These are phyloP conservation scores for Eciton burchellii DNA, from an alignment of 1,140 invertebrate species.

Conservation along the genomic window DNA sequence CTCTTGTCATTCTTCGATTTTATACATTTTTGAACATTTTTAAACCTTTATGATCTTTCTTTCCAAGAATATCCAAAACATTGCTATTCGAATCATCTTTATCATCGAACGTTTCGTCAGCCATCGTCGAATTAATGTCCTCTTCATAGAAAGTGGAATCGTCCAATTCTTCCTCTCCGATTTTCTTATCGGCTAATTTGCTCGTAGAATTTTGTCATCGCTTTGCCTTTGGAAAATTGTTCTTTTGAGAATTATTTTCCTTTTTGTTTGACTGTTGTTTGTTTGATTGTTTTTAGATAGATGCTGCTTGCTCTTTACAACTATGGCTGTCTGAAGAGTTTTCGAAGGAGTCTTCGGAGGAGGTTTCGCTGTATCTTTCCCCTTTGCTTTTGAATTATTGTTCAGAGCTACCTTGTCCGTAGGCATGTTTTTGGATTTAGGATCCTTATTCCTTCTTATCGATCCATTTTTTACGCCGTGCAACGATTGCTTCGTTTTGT, in stretches of 20 bases:
- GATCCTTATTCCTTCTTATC: slow-evolving; percentile 56
- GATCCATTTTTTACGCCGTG: slow-evolving; percentile 28
- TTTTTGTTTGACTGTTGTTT: background rate
- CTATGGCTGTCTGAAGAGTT: background rate
- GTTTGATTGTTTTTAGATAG: background rate
- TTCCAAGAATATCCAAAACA: slow-evolving; percentile 51
- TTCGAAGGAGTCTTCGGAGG: background rate
- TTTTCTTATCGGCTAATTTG: too few relatives aligned
- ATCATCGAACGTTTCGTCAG: slow-evolving; percentile 20
- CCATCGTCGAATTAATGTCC: slow-evolving; percentile 58
- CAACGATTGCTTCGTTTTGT: background rate
- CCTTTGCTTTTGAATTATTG: slow-evolving; percentile 37
- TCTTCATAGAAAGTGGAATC: slow-evolving; percentile 53
- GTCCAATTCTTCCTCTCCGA: slow-evolving; percentile 39
- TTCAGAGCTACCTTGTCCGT: slow-evolving; percentile 64
- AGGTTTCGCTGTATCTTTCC: too few relatives aligned
- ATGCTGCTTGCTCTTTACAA: slow-evolving; percentile 42
- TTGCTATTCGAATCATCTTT: slow-evolving; percentile 46
- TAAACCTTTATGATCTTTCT: slow-evolving; percentile 15
- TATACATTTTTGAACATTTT: slow-evolving; percentile 42
- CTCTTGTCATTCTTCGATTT: too few relatives aligned
- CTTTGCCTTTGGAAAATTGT: slow-evolving; percentile 10
- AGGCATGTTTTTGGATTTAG: slow-evolving; percentile 69
- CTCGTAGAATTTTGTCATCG: too few relatives aligned
- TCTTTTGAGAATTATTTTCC: background rate